Evolutionary conservation across 2,888 invertebrate species (phyloP).

Genomic region (Apantesis nais): DNA sequence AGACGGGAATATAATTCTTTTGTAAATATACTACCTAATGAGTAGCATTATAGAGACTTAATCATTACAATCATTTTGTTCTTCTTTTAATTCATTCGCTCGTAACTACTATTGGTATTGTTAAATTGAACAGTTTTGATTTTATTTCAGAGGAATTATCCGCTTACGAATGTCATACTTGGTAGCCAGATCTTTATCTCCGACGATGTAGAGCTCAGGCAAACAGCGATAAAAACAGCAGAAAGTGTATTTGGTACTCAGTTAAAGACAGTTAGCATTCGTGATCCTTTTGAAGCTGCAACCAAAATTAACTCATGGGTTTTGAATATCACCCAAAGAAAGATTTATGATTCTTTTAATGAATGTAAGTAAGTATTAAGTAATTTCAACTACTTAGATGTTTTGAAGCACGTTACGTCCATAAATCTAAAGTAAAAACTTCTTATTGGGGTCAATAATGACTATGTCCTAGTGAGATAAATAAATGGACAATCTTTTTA

Average conservation of each 20-base stretch:
- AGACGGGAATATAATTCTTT: too few relatives aligned
- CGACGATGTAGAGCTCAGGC: conserved; percentile 5
- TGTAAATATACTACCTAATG: too few relatives aligned
- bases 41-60: too few relatives aligned
- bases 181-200: conserved; percentile 2
- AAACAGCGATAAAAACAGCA: not conserved
- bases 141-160: not conserved
- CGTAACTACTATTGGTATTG: not conserved
- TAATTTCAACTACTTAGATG: not conserved
- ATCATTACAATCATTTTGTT: too few relatives aligned
- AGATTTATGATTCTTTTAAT: conserved; percentile 1
- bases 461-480: not conserved
- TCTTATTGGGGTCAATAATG: too few relatives aligned
- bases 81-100: too few relatives aligned
- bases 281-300: conserved; percentile 1
- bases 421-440: not conserved
- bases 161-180: not conserved
- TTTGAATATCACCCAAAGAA: not conserved
- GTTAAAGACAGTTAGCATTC: not conserved
- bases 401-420: not conserved
- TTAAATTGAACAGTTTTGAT: not conserved
- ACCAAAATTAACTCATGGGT: not conserved
- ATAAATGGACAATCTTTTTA: too few relatives aligned
- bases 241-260: not conserved
- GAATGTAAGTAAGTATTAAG: conserved; percentile 6